Conservation (phyloP, 2,888 invertebrate genomes). For the Electrophaes corylata region DNA sequence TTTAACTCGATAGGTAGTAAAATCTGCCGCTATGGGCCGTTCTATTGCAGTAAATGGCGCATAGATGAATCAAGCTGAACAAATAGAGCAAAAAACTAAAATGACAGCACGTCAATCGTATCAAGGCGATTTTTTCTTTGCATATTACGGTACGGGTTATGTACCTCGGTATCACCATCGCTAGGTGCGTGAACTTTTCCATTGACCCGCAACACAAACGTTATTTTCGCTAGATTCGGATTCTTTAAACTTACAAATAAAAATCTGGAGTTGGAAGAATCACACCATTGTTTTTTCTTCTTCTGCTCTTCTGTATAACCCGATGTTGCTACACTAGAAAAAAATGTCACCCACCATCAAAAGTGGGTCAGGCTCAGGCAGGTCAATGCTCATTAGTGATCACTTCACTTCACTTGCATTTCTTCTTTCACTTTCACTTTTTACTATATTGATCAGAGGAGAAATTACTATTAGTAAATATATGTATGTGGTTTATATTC, state of each 20-base stretch:
- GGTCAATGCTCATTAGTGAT: conserved; percentile 59
- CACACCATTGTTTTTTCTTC: conserved; percentile 83
- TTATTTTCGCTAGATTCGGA: conserved; percentile 71
- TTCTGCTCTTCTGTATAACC: conserved; percentile 80
- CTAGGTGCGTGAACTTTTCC: conserved; percentile 55
- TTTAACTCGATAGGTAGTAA: conserved; percentile 63
- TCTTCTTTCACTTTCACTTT: conserved; percentile 46
- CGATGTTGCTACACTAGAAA: conserved; percentile 69
- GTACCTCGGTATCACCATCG: conserved; percentile 64
- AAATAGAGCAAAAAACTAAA: conserved; percentile 78
- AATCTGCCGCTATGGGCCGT: conserved; percentile 67
- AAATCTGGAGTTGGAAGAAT: conserved; percentile 73
- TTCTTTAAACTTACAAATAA: conserved; percentile 85
- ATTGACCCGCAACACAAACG: conserved; percentile 55
- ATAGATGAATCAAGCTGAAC: conserved; percentile 79
- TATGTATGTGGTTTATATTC: no score
- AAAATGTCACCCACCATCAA: conserved; percentile 53
- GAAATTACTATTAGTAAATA: no score
- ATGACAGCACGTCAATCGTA: conserved; percentile 77
- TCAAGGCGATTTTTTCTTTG: conserved; percentile 57
- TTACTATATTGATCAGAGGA: no score
- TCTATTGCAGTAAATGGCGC: conserved; percentile 81
- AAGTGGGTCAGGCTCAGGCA: conserved; percentile 51
- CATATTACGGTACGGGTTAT: conserved; percentile 49
- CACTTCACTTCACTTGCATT: conserved; percentile 32